phyloP scores from a whole-genome alignment of 2,113 vertebrate genomes.

The Leptodactylus fuscus region DNA sequence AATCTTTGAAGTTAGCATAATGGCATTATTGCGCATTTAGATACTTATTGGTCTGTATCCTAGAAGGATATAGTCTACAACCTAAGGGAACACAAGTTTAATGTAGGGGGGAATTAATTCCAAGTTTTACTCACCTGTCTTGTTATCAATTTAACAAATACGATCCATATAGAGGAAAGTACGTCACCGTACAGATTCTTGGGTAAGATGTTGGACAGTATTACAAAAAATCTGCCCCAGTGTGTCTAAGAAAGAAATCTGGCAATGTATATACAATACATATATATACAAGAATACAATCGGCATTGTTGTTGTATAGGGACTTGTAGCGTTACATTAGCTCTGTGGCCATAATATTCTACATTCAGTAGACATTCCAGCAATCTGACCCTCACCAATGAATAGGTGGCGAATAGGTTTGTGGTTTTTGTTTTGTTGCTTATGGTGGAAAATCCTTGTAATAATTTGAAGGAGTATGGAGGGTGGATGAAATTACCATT shows the following conservation, averaged over 20 bases:
- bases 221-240: too few species aligned
- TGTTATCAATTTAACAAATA: neutral
- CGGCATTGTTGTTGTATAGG: too few species aligned
- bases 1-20: slow-evolving; percentile 10
- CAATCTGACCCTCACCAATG: neutral
- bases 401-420: neutral
- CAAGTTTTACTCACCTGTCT: neutral
- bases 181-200: neutral
- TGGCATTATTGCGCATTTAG: slow-evolving; percentile 46
- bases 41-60: slow-evolving; percentile 4
- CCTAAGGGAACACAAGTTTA: neutral
- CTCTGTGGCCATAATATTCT: neutral
- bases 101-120: neutral
- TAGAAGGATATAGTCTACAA: neutral
- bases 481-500: neutral
- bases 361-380: neutral
- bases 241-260: too few species aligned
- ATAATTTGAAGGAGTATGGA: too few species aligned
- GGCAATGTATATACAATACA: too few species aligned
- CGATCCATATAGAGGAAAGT: neutral
- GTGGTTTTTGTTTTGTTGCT: too few species aligned
- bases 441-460: too few species aligned
- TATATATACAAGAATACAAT: too few species aligned
- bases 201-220: neutral
- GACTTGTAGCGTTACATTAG: too few species aligned